Evolutionary conservation across 2,113 vertebrate genomes (phyloP), one percentile per base, ranked within the genome.

Genomic region (Entelurus aequoreus): DNA sequence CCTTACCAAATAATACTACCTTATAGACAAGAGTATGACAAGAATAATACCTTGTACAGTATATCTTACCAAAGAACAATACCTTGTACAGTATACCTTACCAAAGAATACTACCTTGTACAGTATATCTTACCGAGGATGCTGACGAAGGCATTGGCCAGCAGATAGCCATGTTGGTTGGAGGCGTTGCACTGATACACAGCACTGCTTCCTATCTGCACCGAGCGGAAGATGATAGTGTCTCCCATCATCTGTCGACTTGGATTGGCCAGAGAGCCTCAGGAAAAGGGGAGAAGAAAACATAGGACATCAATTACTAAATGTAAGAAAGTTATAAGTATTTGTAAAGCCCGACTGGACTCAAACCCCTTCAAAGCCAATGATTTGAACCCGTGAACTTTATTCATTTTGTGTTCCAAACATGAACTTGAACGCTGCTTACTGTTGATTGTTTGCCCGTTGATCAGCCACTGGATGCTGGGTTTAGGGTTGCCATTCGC

Each of bases 121-220:
- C 11, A 19, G 19, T 1, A 8, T 13, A 0, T 2, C 44, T 49
- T 89, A 98, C 97, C 95, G 5, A 99, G 89, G 36, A 98, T 90
- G 0, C 88, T 96, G 89, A 99, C 91, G 0, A 98, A 98, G 69
- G 95, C 96, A 0, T 99, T 99, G 85, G 94, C 93, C 53, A 99
- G 84, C 66, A 99, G 89, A 75, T 98, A 98, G 48, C 96, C 96
- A 0, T 98, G 95, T 71, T 95, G 90, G 0, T 98, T 99, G 72
- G 97, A 98, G 0, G 94, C 96, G 6, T 99, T 98, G 85, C 97
- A 99, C 59, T 99, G 97, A 79, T 97, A 99, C 21, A 99, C 96
- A 0, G 92, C 94, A 0, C 95, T 95, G 86, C 90, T 93, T 62
- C 94, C 96, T 1, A 95, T 94, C 87, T 95, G 94, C 16, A 94